Conservation (phyloP, 1,140 invertebrate species). For the Lucilia sericata region DNA sequence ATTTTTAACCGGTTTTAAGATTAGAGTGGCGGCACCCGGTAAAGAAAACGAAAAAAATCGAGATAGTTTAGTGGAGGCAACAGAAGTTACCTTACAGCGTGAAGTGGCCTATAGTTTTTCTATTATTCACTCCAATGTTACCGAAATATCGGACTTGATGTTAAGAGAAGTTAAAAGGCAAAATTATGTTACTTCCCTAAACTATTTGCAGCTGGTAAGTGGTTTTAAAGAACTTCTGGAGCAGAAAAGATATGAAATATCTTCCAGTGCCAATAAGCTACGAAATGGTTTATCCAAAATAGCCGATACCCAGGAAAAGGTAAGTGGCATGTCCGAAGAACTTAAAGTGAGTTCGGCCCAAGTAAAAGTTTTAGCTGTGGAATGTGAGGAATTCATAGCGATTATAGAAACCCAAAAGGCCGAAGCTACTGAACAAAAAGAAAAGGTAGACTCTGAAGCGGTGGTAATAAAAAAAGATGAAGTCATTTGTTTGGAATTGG, state of each 20-base stretch:
- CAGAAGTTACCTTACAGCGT: conserved; percentile 74
- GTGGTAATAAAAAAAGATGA: conserved; percentile 83
- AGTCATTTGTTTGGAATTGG: conserved; percentile 81
- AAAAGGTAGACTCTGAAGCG: conserved; percentile 75
- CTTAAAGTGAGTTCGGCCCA: conserved; percentile 80
- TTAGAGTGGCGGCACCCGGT: conserved; percentile 75
- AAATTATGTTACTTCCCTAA: conserved; percentile 88
- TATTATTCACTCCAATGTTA: conserved; percentile 82
- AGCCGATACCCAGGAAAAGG: conserved; percentile 80
- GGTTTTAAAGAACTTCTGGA: conserved; percentile 86
- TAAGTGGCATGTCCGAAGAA: conserved; percentile 83
- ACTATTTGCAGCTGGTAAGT: conserved; percentile 84
- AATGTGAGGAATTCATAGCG: conserved; percentile 73
- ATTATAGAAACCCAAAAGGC: conserved; percentile 81
- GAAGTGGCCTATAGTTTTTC: conserved; percentile 80
- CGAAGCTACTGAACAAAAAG: conserved; percentile 84
- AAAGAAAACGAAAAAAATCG: conserved; percentile 67
- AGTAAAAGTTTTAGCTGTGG: conserved; percentile 67
- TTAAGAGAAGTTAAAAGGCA: conserved; percentile 80
- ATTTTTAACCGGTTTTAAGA: conserved; percentile 76
- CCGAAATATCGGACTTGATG: conserved; percentile 78
- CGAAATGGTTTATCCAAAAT: conserved; percentile 83
- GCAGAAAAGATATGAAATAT: conserved; percentile 77
- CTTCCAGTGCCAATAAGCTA: conserved; percentile 78
- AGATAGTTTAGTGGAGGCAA: conserved; percentile 69